Percentiles rank a stretch among this genome's conserved stretches.
phyloP scores from a whole-genome alignment of 2,888 invertebrate species.

The Hydraecia micacea region DNA sequence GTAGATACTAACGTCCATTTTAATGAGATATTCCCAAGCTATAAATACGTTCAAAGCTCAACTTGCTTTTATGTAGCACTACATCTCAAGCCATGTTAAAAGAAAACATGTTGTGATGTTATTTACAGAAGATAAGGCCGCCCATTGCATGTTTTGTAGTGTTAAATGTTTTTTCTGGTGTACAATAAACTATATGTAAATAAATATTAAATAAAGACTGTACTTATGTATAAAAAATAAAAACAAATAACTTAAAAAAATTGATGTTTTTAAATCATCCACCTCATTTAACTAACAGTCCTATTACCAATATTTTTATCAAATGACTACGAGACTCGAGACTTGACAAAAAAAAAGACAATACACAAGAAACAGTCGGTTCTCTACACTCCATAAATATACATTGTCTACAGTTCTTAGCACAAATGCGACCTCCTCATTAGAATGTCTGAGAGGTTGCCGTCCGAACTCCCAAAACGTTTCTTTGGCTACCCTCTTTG shows the following conservation, averaged over 20 bases:
- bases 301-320: not conserved
- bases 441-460: conserved; percentile 84
- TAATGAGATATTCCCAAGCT: not conserved
- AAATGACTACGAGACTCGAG: not conserved
- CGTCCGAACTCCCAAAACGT: conserved; percentile 79
- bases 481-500: conserved; percentile 78
- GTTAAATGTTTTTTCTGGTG: no score
- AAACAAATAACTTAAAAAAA: not conserved
- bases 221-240: no score
- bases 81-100: not conserved
- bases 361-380: conserved; percentile 23
- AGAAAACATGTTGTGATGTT: no score
- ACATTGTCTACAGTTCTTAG: conserved; percentile 70
- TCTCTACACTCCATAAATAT: conserved; percentile 47
- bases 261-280: not conserved
- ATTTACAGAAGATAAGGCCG: no score
- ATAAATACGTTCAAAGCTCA: not conserved
- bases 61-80: not conserved
- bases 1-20: not conserved
- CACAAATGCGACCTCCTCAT: conserved; percentile 78
- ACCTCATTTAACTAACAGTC: not conserved
- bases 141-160: no score
- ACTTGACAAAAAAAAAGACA: conserved; percentile 12
- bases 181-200: no score
- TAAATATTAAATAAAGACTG: no score